Evolutionary conservation across 2,113 vertebrate genomes (phyloP).

Genomic region (Haliaeetus leucogaster): DNA sequence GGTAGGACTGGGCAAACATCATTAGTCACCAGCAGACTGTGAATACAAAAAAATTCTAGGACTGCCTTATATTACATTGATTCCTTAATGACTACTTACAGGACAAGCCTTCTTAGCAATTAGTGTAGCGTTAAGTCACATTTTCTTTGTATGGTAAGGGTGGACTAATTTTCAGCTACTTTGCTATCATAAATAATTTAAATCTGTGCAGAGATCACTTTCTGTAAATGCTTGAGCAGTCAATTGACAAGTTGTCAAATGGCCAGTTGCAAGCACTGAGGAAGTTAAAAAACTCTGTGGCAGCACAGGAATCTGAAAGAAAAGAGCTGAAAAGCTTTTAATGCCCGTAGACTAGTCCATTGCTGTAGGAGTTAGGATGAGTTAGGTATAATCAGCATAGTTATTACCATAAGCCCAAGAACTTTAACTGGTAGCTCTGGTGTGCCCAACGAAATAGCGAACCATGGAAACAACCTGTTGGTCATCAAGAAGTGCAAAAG

Average conservation of each 20-base stretch:
- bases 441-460: neutral
- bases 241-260: slow-evolving; percentile 31
- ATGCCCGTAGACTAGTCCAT: neutral
- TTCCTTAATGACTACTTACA: slow-evolving; percentile 17
- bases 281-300: neutral
- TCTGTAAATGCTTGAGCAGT: slow-evolving; percentile 39
- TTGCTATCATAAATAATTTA: slow-evolving; percentile 56
- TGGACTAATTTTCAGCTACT: slow-evolving; percentile 49
- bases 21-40: slow-evolving; percentile 3
- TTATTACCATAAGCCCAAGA: neutral
- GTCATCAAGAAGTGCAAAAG: neutral
- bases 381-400: neutral
- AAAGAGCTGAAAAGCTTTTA: neutral
- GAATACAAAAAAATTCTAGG: neutral
- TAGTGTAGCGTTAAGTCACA: slow-evolving; percentile 14
- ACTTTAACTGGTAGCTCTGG: neutral
- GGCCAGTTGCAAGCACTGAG: neutral
- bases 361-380: neutral
- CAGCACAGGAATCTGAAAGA: neutral
- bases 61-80: neutral
- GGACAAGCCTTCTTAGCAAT: slow-evolving; percentile 4
- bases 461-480: neutral
- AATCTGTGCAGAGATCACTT: neutral
- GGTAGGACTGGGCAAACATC: neutral
- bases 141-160: slow-evolving; percentile 8